phyloP scores from a whole-genome alignment of 1,140 invertebrate species.

The Drosophila ogumai region DNA sequence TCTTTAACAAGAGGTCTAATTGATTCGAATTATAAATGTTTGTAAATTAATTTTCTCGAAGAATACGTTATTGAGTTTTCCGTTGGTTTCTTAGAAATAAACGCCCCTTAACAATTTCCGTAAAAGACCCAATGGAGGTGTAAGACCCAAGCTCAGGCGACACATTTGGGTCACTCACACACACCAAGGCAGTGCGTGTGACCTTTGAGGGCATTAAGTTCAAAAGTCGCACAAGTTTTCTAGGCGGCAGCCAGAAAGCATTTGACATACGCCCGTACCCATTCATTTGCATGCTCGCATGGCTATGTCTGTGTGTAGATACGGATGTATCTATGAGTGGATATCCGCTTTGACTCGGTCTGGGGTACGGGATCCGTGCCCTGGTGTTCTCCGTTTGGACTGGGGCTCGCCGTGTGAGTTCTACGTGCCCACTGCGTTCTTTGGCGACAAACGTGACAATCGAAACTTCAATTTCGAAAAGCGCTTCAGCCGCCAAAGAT shows the following conservation, averaged over 20 bases:
- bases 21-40: background rate
- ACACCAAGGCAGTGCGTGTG: constrained; percentile 44
- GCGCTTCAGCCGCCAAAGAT: constrained; percentile 26
- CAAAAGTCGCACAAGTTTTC: constrained; percentile 75
- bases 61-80: constrained; percentile 2
- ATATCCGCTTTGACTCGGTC: constrained; percentile 18
- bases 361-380: constrained; percentile 4
- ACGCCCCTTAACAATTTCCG: background rate
- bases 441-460: constrained; percentile 62
- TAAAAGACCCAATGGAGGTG: background rate
- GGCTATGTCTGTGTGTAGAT: constrained; percentile 5
- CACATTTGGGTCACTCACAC: constrained; percentile 41
- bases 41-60: background rate
- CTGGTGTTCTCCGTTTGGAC: background rate
- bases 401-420: constrained; percentile 43
- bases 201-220: constrained; percentile 73
- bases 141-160: constrained; percentile 2
- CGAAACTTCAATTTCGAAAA: constrained; percentile 58
- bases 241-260: constrained; percentile 43
- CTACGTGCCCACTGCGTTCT: constrained; percentile 69
- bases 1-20: background rate
- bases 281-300: constrained; percentile 60
- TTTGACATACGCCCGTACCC: constrained; percentile 57
- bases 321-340: constrained; percentile 26
- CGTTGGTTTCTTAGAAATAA: constrained; percentile 5